Percentiles rank a stretch among this genome's conserved stretches.
phyloP scores from a whole-genome alignment of 2,888 invertebrate genomes.

The Eremobia ochroleuca region DNA sequence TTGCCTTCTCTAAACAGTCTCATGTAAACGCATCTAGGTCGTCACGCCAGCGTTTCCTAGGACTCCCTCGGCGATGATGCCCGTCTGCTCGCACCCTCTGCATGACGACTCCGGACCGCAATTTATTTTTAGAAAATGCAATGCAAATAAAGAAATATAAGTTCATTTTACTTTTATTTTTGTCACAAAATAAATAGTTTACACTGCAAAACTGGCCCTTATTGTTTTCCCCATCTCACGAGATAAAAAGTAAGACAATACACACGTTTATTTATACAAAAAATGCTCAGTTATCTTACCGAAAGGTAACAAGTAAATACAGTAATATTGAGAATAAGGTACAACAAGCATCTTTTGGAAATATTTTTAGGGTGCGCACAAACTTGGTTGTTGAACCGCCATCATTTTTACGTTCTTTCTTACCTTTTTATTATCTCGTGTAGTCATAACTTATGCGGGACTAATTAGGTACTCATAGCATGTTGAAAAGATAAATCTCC shows the following conservation, averaged over 20 bases:
- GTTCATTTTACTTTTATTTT: not conserved
- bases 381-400: not conserved
- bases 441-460: not conserved
- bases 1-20: not conserved
- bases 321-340: conserved; percentile 59
- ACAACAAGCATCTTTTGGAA: conserved; percentile 53
- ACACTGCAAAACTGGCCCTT: not conserved
- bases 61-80: not conserved
- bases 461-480: not conserved
- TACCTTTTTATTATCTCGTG: not conserved
- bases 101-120: not conserved
- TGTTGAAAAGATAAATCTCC: not conserved
- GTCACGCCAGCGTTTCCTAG: not conserved
- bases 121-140: not conserved
- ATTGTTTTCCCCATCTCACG: conserved; percentile 27
- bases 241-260: conserved; percentile 45
- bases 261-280: conserved; percentile 32
- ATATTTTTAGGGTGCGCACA: conserved; percentile 52
- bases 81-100: not conserved
- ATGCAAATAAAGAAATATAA: not conserved
- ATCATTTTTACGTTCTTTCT: not conserved
- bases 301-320: conserved; percentile 62
- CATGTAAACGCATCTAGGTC: not conserved
- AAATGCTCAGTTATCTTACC: conserved; percentile 37
- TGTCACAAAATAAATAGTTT: not conserved